Base-by-base conservation (phyloP, 2,888 invertebrate genomes). In the Caenorhabditis sp. region DNA sequence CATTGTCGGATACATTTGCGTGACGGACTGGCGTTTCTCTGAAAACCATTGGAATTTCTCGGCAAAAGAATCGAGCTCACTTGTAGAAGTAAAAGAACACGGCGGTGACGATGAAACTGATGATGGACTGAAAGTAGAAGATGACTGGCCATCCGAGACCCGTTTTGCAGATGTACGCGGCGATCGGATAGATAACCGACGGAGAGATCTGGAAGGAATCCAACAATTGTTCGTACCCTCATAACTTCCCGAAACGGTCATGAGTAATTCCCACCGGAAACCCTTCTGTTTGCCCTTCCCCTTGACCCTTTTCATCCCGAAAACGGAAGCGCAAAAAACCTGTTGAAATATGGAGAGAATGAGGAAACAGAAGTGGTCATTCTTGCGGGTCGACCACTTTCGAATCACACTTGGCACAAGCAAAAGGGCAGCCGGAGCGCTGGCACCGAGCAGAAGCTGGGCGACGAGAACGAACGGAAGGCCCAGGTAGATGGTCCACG, bases 371-470 rank as follows among this genome's bases (percentile, higher is more conserved):
- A 75, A 70, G 45, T 63, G 58, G 41, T 75, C 75, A 20, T 70
- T 68, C 43, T 75, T 75, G 35, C 75, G 41, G 15, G 75, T 75
- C 43, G 75, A 75, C 75, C 75, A 75, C 63, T 75, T 75, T 43
- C 70, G 68, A 58, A 75, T 75, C 30, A 75, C 75, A 63, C 56
- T 75, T 58, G 75, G 70, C 56, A 75, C 56, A 9, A 75, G 58
- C 7, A 75, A 56, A 55, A 70, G 30, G 32, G 75, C 62, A n/a
- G 74, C 39, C 27, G 61, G 59, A 43, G 68, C 52, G 11, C 26
- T 56, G 56, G 68, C 68, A 45, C 68, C 68, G 52, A 68, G 75
- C 11, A 75, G 20, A 20, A 75, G 58, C 39, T 75, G 70, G 2
- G 15, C 17, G 1, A 24, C n/a, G 13, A 50, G 13, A n/a, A 75